These are phyloP conservation scores for Brassicogethes aeneus DNA, from an alignment of 2,888 invertebrate genomes.

Conservation along the genomic window DNA sequence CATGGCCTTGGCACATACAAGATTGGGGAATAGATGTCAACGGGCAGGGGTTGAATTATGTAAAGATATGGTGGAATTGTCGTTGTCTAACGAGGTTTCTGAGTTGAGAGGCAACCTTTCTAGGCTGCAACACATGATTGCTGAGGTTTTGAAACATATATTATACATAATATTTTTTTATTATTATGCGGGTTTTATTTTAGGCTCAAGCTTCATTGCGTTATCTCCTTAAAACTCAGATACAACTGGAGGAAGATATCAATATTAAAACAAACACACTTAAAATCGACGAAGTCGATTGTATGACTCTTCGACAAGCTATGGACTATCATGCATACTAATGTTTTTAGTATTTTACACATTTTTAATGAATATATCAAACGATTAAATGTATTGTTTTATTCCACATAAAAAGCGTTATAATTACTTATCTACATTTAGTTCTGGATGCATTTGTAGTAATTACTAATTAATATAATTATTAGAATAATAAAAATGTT, in stretches of 20 bases:
- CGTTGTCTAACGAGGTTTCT: slow-evolving; percentile 61
- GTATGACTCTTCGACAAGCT: slow-evolving; percentile 67
- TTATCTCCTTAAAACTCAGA: slow-evolving; percentile 76
- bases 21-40: slow-evolving; percentile 71
- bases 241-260: slow-evolving; percentile 86
- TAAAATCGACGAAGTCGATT: slow-evolving; percentile 90
- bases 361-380: no score
- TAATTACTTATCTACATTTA: no score
- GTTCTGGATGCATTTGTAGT: no score
- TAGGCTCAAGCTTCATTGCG: slow-evolving; percentile 66
- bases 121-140: slow-evolving; percentile 59
- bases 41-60: slow-evolving; percentile 75
- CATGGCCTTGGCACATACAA: slow-evolving; percentile 73
- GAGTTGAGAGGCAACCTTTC: slow-evolving; percentile 59
- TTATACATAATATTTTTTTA: background rate
- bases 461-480: no score
- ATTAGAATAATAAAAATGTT: no score
- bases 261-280: slow-evolving; percentile 84
- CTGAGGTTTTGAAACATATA: slow-evolving; percentile 43
- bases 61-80: slow-evolving; percentile 70
- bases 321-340: slow-evolving; percentile 70
- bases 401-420: no score
- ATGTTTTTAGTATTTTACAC: slow-evolving; percentile 17
- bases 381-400: no score
- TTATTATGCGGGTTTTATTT: slow-evolving; percentile 40